Base-by-base conservation (phyloP, 1,140 invertebrate species). In the Heliconius hewitsoni region DNA sequence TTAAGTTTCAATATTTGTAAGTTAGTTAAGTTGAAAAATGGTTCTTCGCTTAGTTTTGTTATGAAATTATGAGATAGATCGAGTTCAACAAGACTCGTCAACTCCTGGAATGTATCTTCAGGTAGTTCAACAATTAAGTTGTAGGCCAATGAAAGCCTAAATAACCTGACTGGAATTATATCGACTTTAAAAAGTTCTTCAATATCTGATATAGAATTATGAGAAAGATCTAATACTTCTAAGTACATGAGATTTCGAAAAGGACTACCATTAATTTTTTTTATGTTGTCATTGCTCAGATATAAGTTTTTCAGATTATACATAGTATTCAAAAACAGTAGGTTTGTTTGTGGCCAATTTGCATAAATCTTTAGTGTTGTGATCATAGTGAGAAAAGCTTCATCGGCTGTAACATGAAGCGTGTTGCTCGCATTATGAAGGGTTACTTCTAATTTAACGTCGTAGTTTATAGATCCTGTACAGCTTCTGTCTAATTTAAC, bases 11-110 rank as follows among this genome's bases (percentile, higher is more conserved):
- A 76, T 37, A 76, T 82, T 78, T 86, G 76, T n/a, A 94, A 83
- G 34, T 83, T 87, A 11, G 87, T 90, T 73, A 94, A 80, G 82
- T 92, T 92, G 5, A 30, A 77, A 71, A 94, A 93, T 1, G 90
- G 87, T 71, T 93, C 89, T 78, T 92, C 89, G 4, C 71, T 89
- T 18, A 93, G 60, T 76, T 90, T 83, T 5, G 78, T 81, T 57
- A 94, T 91, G 6, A 42, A 55, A 81, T 94, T 93, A 78, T 90
- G 42, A 1, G 91, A 93, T 1, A 94, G 85, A 81, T 94, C 92
- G 6, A 94, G 84, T 80, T 91, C 90, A 19, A 82, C 73, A 9
- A 94, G 82, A 16, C 86, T 89, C 0, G 84, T 83, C 0, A 93
- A 81, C 55, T 91, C 87, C 57, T 80, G 83, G 73, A 93, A 93